These are phyloP conservation scores for Plectropomus leopardus DNA, from an alignment of 2,113 vertebrate genomes.

Conservation along the genomic window DNA sequence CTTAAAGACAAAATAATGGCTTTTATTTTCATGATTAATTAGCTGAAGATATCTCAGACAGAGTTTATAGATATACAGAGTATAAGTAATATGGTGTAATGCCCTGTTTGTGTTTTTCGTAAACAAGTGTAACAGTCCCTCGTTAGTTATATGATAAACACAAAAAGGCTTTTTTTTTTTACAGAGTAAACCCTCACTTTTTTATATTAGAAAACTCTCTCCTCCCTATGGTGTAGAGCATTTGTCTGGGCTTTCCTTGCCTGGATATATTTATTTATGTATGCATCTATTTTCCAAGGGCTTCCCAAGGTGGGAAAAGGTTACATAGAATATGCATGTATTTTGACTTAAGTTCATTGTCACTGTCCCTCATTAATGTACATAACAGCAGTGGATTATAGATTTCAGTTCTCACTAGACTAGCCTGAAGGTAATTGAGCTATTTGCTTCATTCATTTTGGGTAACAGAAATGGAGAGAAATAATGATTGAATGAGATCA, in stretches of 20 bases:
- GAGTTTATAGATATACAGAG: background rate
- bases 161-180: background rate
- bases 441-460: constrained; percentile 37
- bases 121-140: constrained; percentile 3
- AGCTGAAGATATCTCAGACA: background rate
- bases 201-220: constrained; percentile 2
- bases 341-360: constrained; percentile 26
- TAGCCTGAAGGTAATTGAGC: constrained; percentile 29
- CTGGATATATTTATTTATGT: constrained; percentile 18
- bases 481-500: constrained; percentile 56
- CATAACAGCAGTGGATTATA: constrained; percentile 22
- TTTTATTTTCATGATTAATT: constrained; percentile 10
- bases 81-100: background rate
- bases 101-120: background rate
- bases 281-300: constrained; percentile 31
- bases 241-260: constrained; percentile 10
- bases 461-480: constrained; percentile 47
- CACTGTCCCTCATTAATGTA: constrained; percentile 51
- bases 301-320: constrained; percentile 37
- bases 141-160: constrained; percentile 25
- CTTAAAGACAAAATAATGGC: background rate
- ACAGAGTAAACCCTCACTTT: constrained; percentile 15
- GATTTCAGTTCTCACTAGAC: constrained; percentile 24
- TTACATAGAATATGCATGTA: constrained; percentile 51
- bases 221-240: background rate